These are phyloP conservation scores for Sceliomorpha sp. DNA, from an alignment of 2,888 invertebrate genomes.

Conservation along the genomic window DNA sequence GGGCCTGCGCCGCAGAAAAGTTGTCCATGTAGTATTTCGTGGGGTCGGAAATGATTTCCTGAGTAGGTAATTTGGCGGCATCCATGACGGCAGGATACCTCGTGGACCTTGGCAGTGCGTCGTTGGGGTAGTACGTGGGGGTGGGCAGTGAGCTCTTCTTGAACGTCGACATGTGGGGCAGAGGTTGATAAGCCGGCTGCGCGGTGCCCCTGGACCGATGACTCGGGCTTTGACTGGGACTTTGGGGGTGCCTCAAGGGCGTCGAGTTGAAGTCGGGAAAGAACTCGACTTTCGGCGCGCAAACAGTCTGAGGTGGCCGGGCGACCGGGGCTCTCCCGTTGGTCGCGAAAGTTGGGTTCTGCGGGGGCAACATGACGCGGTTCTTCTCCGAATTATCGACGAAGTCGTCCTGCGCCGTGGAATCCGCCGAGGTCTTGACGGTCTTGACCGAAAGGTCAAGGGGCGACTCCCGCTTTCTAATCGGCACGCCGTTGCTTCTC, in stretches of 20 bases:
- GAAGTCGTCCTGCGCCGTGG: constrained; percentile 88
- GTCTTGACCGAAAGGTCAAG: constrained; percentile 94
- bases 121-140: constrained; percentile 61
- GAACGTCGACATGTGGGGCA: constrained; percentile 75
- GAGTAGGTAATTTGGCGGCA: constrained; percentile 61
- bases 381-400: constrained; percentile 71
- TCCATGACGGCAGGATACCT: constrained; percentile 63
- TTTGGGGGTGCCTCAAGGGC: constrained; percentile 64
- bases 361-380: constrained; percentile 62
- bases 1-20: constrained; percentile 29
- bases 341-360: constrained; percentile 36
- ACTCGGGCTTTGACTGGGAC: constrained; percentile 46
- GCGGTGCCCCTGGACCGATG: constrained; percentile 58
- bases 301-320: constrained; percentile 71
- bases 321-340: constrained; percentile 46
- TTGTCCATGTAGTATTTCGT: constrained; percentile 68
- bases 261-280: constrained; percentile 86
- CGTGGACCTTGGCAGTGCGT: constrained; percentile 57
- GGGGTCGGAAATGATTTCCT: constrained; percentile 67
- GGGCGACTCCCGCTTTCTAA: constrained; percentile 87
- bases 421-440: constrained; percentile 92
- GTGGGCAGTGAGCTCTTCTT: constrained; percentile 71
- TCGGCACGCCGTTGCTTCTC: constrained; percentile 65
- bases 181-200: constrained; percentile 61
- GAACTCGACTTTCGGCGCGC: constrained; percentile 89